Evolutionary conservation across 2,888 invertebrate species (phyloP).

Genomic region (Chelonus formosanus): DNA sequence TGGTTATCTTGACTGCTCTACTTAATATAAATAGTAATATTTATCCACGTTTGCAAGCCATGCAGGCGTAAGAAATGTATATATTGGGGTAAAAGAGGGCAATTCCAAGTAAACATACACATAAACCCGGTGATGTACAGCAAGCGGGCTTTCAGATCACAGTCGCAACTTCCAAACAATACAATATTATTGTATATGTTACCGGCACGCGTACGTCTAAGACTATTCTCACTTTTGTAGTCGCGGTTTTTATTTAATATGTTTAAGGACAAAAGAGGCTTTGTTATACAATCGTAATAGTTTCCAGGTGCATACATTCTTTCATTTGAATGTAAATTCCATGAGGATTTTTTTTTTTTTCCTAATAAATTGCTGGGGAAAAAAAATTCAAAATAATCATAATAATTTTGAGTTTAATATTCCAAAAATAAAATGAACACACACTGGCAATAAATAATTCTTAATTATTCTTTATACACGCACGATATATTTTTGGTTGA

Average conservation of each 20-base stretch:
- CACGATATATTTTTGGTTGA: too few relatives aligned
- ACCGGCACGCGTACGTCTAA: slow-evolving; percentile 22
- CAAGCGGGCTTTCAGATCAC: slow-evolving; percentile 59
- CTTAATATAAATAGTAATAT: too few relatives aligned
- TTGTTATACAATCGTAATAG: slow-evolving; percentile 52
- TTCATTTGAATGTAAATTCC: too few relatives aligned
- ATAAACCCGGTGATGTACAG: slow-evolving; percentile 60
- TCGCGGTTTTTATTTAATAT: slow-evolving; percentile 16
- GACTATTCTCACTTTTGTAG: slow-evolving; percentile 22
- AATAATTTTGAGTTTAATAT: too few relatives aligned
- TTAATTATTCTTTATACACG: too few relatives aligned
- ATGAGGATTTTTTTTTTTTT: slow-evolving; percentile 11
- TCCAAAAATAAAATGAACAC: too few relatives aligned
- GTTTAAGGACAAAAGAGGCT: slow-evolving; percentile 48
- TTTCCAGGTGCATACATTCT: slow-evolving; percentile 49
- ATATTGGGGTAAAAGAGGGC: slow-evolving; percentile 3
- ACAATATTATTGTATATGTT: slow-evolving; percentile 48
- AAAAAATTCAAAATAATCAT: too few relatives aligned
- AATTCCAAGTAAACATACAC: slow-evolving; percentile 57
- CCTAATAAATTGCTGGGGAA: too few relatives aligned
- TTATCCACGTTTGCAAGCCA: too few relatives aligned
- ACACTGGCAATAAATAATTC: too few relatives aligned
- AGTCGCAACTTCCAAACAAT: slow-evolving; percentile 64
- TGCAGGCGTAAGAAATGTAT: not conserved
- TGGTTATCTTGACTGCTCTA: too few relatives aligned